These are phyloP conservation scores for Salvelinus fontinalis DNA, from an alignment of 2,113 vertebrate species.

Conservation along the genomic window DNA sequence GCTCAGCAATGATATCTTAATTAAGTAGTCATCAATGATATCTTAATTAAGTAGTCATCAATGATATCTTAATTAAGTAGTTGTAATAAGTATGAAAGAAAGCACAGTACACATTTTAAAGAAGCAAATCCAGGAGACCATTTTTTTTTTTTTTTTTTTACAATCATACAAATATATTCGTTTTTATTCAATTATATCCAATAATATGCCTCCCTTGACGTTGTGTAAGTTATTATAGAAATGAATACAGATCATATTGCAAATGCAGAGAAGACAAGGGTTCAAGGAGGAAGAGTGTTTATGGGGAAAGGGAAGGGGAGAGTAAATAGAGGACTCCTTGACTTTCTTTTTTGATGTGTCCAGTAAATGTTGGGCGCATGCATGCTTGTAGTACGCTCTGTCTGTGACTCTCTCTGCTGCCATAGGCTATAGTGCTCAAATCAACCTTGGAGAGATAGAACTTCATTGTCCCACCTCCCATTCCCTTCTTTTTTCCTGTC, in stretches of 20 bases:
- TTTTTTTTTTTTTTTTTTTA: constrained; percentile 41
- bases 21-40: background rate
- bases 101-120: constrained; percentile 5
- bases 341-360: constrained; percentile 58
- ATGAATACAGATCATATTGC: constrained; percentile 79
- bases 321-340: constrained; percentile 71
- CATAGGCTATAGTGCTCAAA: constrained; percentile 14
- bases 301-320: constrained; percentile 49
- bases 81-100: background rate
- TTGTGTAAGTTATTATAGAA: constrained; percentile 78
- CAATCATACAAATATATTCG: constrained; percentile 87
- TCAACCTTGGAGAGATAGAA: constrained; percentile 25
- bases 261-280: constrained; percentile 75
- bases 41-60: background rate
- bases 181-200: constrained; percentile 84
- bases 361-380: constrained; percentile 79
- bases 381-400: constrained; percentile 66
- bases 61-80: too few species aligned
- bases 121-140: constrained; percentile 45
- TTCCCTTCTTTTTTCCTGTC: background rate
- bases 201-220: constrained; percentile 76
- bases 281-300: constrained; percentile 48
- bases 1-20: too few species aligned
- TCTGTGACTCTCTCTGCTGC: constrained; percentile 36
- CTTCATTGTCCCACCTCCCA: constrained; percentile 8